Conservation (phyloP, 2,113 vertebrate genomes). For the Sprattus sprattus region DNA sequence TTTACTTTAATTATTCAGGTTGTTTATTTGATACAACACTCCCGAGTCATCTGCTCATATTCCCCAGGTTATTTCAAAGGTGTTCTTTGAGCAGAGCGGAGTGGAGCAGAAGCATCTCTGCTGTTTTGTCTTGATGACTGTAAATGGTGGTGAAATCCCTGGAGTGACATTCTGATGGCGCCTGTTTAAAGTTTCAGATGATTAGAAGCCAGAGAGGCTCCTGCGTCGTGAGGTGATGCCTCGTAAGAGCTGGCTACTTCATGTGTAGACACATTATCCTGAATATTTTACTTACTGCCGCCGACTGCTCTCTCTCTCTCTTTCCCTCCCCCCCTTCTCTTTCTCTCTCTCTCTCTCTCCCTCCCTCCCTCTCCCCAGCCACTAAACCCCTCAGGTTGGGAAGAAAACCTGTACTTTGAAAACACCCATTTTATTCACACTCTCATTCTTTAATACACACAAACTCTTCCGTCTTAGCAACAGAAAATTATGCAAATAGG, state of each 20-base stretch:
- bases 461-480: conserved; percentile 23
- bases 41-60: background rate
- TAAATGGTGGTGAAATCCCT: conserved; percentile 3
- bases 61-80: background rate
- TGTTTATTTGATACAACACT: conserved; percentile 20
- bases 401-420: background rate
- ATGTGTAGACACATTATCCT: conserved; percentile 3
- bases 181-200: conserved; percentile 34
- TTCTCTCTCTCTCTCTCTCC: background rate
- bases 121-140: background rate
- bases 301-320: background rate
- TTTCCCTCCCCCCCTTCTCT: background rate
- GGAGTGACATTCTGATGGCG: conserved; percentile 31
- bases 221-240: conserved; percentile 1
- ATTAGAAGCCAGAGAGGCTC: conserved; percentile 8
- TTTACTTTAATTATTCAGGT: conserved; percentile 21
- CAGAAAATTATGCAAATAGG: conserved; percentile 48
- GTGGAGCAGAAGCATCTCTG: background rate
- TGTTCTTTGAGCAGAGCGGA: background rate
- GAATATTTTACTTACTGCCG: background rate
- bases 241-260: background rate
- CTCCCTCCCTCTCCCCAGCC: background rate
- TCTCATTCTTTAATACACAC: conserved; percentile 19
- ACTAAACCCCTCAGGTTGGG: background rate
- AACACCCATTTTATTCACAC: conserved; percentile 23